Conservation (phyloP, 2,797 vertebrate genomes). For the Varecia variegata region DNA sequence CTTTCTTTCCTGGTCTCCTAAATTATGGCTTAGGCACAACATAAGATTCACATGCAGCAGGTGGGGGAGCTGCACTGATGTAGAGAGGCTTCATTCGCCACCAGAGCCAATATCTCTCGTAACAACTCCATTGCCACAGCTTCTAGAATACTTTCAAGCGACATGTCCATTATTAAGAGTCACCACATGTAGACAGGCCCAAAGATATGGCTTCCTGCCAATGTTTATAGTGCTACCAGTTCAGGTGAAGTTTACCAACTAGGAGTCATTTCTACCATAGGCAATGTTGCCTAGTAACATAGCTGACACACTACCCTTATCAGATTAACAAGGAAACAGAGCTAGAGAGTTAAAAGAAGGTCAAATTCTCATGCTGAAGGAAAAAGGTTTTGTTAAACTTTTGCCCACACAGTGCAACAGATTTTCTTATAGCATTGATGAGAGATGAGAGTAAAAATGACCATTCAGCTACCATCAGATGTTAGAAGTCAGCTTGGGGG, state of each 20-base stretch:
- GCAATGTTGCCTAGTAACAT: conserved; percentile 11
- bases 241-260: conserved; percentile 23
- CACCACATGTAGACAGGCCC: background rate
- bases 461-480: background rate
- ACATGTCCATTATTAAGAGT: background rate
- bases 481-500: background rate
- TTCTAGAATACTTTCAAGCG: background rate
- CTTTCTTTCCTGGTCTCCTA: background rate
- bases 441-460: background rate
- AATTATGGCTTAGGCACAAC: background rate
- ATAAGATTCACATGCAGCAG: background rate
- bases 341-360: conserved; percentile 12
- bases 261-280: conserved; percentile 27
- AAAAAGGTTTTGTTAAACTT: conserved; percentile 16
- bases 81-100: background rate
- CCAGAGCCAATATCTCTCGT: background rate
- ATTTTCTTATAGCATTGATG: background rate
- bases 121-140: background rate
- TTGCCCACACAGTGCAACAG: background rate
- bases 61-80: background rate
- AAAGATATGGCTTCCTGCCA: background rate
- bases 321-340: conserved; percentile 36
- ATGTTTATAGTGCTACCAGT: background rate
- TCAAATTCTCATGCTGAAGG: conserved; percentile 16
- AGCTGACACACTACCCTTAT: conserved; percentile 18